Percentiles rank a stretch among this genome's conserved stretches.
Evolutionary conservation across 2,797 vertebrate species (phyloP).

Genomic region (Clarias fuscus): DNA sequence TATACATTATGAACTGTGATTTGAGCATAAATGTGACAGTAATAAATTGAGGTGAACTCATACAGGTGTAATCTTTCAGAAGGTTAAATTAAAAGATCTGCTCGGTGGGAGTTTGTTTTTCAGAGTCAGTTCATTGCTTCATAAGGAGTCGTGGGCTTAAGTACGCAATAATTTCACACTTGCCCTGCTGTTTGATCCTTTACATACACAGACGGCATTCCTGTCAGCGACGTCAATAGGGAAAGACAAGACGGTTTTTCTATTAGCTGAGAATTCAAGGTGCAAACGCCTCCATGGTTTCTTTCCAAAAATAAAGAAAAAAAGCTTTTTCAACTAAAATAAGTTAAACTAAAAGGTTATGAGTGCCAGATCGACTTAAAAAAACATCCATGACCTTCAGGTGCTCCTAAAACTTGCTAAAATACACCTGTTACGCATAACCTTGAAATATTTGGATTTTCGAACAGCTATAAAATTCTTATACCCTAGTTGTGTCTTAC

Average conservation of each 20-base stretch:
- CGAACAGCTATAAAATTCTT: not conserved
- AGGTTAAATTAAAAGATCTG: not conserved
- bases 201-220: slow-evolving; percentile 44
- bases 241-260: slow-evolving; percentile 1
- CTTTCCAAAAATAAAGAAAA: not conserved
- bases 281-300: not conserved
- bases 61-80: not conserved
- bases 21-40: not conserved
- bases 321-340: not conserved
- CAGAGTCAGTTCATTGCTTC: not conserved
- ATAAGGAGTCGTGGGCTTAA: not conserved
- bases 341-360: not conserved
- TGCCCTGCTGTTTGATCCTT: slow-evolving; percentile 33
- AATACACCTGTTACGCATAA: not conserved
- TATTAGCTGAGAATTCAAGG: not conserved
- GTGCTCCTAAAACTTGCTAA: not conserved
- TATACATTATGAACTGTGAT: not conserved
- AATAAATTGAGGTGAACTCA: not conserved
- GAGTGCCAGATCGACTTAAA: not conserved
- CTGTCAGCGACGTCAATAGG: slow-evolving; percentile 30
- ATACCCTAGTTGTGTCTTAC: not conserved
- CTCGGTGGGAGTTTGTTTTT: not conserved
- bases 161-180: slow-evolving; percentile 43
- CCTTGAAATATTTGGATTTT: not conserved
- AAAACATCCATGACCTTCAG: slow-evolving; percentile 5